These are phyloP conservation scores for Drosophila yakuba DNA, from an alignment of 1,140 invertebrate genomes.

Conservation along the genomic window DNA sequence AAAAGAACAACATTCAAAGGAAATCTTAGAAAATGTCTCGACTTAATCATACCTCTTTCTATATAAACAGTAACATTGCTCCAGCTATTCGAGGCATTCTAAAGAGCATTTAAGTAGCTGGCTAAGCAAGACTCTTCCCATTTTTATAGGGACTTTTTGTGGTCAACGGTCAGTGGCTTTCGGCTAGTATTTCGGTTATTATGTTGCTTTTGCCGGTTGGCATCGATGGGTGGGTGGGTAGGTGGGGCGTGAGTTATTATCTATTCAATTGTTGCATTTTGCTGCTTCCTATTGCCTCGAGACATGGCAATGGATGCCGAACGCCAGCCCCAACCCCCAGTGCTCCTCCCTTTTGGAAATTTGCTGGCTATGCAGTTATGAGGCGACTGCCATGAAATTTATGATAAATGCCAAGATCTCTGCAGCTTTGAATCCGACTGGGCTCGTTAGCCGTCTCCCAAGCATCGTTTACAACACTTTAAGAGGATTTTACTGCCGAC, in stretches of 20 bases:
- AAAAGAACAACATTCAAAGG: too few species aligned
- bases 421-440: constrained; percentile 27
- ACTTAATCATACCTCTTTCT: too few species aligned
- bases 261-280: constrained; percentile 84
- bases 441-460: constrained; percentile 67
- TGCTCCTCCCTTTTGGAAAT: constrained; percentile 6
- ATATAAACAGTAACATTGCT: too few species aligned
- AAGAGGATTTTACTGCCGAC: constrained; percentile 55
- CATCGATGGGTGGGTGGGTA: constrained; percentile 48
- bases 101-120: constrained; percentile 11
- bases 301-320: constrained; percentile 31
- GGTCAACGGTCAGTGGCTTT: constrained; percentile 76
- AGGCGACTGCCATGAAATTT: constrained; percentile 48
- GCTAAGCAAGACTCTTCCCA: background rate
- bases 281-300: constrained; percentile 69
- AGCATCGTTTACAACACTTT: constrained; percentile 77
- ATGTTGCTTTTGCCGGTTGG: constrained; percentile 32
- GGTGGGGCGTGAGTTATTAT: constrained; percentile 84
- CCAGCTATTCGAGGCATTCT: too few species aligned
- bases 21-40: too few species aligned
- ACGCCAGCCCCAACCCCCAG: background rate
- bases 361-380: constrained; percentile 51
- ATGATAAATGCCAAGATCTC: constrained; percentile 67
- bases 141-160: constrained; percentile 27
- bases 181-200: constrained; percentile 60